A percentile compares a stretch with the other conserved stretches of the same genome.
These are phyloP conservation scores for Halocynthia aurantium DNA, from an alignment of 23 tunicate species.

Conservation along the genomic window DNA sequence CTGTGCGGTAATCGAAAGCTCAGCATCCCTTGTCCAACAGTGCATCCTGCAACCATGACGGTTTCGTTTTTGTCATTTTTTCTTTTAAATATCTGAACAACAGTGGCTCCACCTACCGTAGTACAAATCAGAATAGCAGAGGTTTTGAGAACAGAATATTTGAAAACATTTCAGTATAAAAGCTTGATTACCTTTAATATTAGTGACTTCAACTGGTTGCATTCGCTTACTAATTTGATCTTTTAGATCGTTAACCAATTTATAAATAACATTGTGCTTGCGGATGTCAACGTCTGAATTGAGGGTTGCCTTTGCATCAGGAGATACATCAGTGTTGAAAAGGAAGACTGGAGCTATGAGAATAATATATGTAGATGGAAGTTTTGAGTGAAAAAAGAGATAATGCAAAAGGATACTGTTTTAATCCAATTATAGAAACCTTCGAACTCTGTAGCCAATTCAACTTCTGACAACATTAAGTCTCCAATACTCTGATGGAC, in stretches of 20 bases:
- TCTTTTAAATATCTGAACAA: slow-evolving; percentile 19
- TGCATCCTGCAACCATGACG: neutral
- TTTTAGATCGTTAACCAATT: slow-evolving; percentile 38
- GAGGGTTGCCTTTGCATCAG: slow-evolving; percentile 20
- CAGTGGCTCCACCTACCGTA: slow-evolving; percentile 62
- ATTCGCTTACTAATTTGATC: slow-evolving; percentile 15
- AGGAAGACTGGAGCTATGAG: slow-evolving; percentile 28
- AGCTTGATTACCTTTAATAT: slow-evolving; percentile 23
- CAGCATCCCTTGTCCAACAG: too few species aligned
- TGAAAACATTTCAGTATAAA: neutral
- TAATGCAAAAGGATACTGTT: too few species aligned
- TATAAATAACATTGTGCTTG: slow-evolving; percentile 50
- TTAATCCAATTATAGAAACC: slow-evolving; percentile 13
- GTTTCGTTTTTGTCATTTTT: slow-evolving; percentile 1
- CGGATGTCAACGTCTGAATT: slow-evolving; percentile 19
- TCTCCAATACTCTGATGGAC: slow-evolving; percentile 35
- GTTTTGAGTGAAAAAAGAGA: too few species aligned
- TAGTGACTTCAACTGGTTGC: slow-evolving; percentile 10
- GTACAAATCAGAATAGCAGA: neutral
- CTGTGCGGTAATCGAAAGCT: too few species aligned
- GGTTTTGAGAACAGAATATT: neutral
- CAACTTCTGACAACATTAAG: slow-evolving; percentile 27
- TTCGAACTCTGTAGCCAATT: slow-evolving; percentile 23
- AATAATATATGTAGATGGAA: too few species aligned
- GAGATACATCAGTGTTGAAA: slow-evolving; percentile 31